Conservation (phyloP, 1,140 invertebrate genomes). For the Venturia canescens region DNA sequence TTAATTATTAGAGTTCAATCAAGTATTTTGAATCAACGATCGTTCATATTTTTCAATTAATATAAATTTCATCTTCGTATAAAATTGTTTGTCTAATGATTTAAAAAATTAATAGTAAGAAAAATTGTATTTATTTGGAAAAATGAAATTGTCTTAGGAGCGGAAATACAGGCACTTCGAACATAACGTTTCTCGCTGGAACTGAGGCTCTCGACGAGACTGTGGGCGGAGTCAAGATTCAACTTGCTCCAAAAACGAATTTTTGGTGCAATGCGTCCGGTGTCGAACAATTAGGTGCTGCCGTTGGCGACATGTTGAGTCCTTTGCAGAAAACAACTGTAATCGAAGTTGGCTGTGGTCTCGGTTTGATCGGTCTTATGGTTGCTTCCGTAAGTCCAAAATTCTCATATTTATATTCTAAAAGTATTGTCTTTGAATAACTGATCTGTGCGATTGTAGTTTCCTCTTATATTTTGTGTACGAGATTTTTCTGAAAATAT, state of each 20-base stretch:
- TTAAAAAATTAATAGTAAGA: too few species aligned
- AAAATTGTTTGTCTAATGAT: too few species aligned
- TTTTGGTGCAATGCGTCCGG: constrained; percentile 72
- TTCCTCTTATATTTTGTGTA: too few species aligned
- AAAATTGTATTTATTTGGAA: neutral
- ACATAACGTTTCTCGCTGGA: constrained; percentile 71
- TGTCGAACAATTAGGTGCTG: constrained; percentile 67
- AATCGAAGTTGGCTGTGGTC: constrained; percentile 74
- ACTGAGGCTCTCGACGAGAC: constrained; percentile 73
- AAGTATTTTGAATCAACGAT: too few species aligned
- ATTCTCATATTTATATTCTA: constrained; percentile 23
- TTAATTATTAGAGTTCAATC: too few species aligned
- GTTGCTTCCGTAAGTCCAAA: constrained; percentile 68
- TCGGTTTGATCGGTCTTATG: constrained; percentile 71
- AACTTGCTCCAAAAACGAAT: constrained; percentile 73
- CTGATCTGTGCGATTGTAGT: too few species aligned
- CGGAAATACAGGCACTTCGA: constrained; percentile 60
- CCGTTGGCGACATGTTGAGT: constrained; percentile 66
- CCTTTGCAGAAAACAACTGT: constrained; percentile 66
- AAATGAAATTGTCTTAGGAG: constrained; percentile 60
- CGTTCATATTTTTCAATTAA: too few species aligned
- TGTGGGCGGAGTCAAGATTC: constrained; percentile 71
- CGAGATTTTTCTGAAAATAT: too few species aligned
- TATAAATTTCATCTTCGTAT: too few species aligned
- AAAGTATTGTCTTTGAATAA: too few species aligned